These are phyloP conservation scores for Dendrocopos noguchii DNA, from an alignment of 2,113 vertebrate genomes.

Conservation along the genomic window DNA sequence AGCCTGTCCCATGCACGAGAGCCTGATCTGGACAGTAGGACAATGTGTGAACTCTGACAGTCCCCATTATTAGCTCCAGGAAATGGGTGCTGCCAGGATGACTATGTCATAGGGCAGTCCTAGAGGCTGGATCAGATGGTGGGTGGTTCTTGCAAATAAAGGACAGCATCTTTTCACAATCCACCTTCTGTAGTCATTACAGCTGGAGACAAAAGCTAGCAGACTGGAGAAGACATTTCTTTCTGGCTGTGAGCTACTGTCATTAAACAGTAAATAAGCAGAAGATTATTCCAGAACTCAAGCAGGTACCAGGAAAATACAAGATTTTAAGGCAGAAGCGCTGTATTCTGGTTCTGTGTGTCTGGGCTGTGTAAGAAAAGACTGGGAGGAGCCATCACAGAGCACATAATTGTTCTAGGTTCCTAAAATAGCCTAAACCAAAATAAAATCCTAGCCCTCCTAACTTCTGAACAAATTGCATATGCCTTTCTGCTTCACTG, in stretches of 20 bases:
- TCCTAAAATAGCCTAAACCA: not conserved
- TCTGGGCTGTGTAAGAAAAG: not conserved
- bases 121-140: not conserved
- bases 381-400: not conserved
- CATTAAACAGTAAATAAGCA: not conserved
- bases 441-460: not conserved
- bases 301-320: not conserved
- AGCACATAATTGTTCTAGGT: not conserved
- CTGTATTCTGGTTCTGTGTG: not conserved
- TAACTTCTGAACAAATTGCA: not conserved
- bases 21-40: not conserved
- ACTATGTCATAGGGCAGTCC: rapidly evolving
- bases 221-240: not conserved
- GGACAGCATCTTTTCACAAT: not conserved
- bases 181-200: not conserved
- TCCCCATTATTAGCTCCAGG: not conserved
- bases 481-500: not conserved
- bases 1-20: not conserved
- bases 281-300: not conserved
- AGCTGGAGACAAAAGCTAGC: not conserved
- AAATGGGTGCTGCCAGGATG: not conserved
- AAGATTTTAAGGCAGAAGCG: not conserved
- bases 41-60: not conserved
- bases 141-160: not conserved
- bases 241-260: not conserved